Conservation (phyloP, 2,113 vertebrate genomes). For the Oryzias woworae region DNA sequence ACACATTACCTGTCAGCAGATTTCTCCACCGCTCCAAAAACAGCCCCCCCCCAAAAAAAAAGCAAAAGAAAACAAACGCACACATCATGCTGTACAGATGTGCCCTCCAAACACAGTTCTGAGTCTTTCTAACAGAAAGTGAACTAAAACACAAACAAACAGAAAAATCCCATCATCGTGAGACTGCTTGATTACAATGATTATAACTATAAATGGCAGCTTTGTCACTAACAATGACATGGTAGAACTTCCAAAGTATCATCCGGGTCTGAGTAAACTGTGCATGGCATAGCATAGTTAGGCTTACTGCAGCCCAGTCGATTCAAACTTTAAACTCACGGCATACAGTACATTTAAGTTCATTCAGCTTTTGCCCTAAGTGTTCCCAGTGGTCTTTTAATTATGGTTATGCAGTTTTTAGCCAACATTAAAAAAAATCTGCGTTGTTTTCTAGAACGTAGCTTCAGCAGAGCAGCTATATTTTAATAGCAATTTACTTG, state of each 20-base stretch:
- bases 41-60: constrained; percentile 11
- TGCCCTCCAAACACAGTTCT: constrained; percentile 25
- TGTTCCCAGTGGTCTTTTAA: too few species aligned
- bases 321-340: constrained; percentile 4
- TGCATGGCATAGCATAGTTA: constrained; percentile 7
- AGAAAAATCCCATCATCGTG: constrained; percentile 54
- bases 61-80: constrained; percentile 23
- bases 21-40: constrained; percentile 51
- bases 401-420: too few species aligned
- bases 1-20: constrained; percentile 74
- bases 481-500: too few species aligned
- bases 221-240: constrained; percentile 61
- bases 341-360: too few species aligned
- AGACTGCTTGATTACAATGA: constrained; percentile 65
- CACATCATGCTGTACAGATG: constrained; percentile 35
- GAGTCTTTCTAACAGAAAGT: constrained; percentile 57
- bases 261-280: constrained; percentile 27
- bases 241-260: constrained; percentile 40
- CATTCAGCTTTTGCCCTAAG: too few species aligned
- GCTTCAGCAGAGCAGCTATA: too few species aligned
- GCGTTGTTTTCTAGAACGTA: too few species aligned
- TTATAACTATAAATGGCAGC: constrained; percentile 62
- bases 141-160: constrained; percentile 58
- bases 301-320: constrained; percentile 13
- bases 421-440: too few species aligned